A percentile compares a stretch with the other conserved stretches of the same genome.
These are phyloP conservation scores for Tragulus kanchil DNA, from an alignment of 2,113 vertebrate genomes.

Conservation along the genomic window DNA sequence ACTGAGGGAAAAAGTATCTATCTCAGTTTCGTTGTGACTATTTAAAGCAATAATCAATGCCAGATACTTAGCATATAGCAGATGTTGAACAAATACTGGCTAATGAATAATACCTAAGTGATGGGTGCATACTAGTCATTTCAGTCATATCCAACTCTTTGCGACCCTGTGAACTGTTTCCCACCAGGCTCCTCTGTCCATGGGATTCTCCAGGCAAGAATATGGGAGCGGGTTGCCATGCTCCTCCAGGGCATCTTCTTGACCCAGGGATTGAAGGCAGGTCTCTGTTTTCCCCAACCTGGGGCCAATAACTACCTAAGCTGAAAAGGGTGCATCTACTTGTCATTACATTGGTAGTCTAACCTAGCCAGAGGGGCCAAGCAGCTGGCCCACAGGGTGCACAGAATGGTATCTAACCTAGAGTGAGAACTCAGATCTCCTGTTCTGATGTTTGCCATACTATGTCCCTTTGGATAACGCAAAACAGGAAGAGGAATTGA, in stretches of 20 bases:
- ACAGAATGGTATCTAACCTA: neutral
- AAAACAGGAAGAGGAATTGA: neutral
- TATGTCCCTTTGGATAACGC: neutral
- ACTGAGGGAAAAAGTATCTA: constrained; percentile 20
- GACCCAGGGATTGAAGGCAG: neutral
- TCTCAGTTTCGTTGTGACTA: neutral
- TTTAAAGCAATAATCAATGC: neutral
- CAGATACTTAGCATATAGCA: neutral
- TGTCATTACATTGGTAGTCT: no score
- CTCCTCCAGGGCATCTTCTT: neutral
- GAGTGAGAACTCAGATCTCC: neutral
- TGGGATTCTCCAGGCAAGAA: neutral
- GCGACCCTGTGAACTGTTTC: neutral
- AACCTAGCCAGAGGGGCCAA: neutral
- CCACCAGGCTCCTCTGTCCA: neutral
- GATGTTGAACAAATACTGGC: neutral
- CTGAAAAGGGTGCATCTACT: no score
- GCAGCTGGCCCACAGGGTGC: neutral
- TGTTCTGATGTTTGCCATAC: neutral
- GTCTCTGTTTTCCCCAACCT: no score
- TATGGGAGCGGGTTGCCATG: neutral
- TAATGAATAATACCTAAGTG: neutral
- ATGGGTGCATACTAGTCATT: neutral
- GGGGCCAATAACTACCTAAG: no score
- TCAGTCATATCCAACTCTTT: neutral